Conservation (phyloP, 2,888 invertebrate species). For the Dione vanillae region DNA sequence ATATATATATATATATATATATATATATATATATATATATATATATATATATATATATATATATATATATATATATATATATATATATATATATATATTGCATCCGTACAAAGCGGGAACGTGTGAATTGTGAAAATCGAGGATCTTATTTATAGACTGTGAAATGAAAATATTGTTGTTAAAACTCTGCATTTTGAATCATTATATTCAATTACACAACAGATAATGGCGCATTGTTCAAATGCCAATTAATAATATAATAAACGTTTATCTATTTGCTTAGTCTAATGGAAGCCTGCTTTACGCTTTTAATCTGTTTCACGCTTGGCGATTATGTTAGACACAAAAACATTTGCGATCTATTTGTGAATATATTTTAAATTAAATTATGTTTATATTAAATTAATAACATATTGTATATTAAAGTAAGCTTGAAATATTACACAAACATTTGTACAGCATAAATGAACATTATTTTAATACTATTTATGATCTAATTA, state of each 20-base stretch:
- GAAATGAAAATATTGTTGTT: background rate
- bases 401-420: background rate
- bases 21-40: too few species aligned
- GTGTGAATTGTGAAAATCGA: too few species aligned
- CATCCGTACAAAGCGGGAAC: too few species aligned
- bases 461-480: too few species aligned
- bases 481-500: too few species aligned
- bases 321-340: background rate
- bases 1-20: too few species aligned
- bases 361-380: background rate
- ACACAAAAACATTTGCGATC: slow-evolving; percentile 17
- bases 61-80: too few species aligned
- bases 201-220: background rate
- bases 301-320: slow-evolving; percentile 16
- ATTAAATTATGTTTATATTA: slow-evolving; percentile 10
- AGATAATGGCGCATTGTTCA: background rate
- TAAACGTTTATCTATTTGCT: slow-evolving; percentile 10
- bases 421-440: background rate
- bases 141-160: too few species aligned
- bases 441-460: background rate
- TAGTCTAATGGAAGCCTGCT: slow-evolving; percentile 8
- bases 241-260: slow-evolving; percentile 9
- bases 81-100: too few species aligned
- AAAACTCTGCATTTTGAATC: background rate
- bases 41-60: too few species aligned